These are phyloP conservation scores for Solenopsis invicta DNA, from an alignment of 1,140 invertebrate species.

Conservation along the genomic window DNA sequence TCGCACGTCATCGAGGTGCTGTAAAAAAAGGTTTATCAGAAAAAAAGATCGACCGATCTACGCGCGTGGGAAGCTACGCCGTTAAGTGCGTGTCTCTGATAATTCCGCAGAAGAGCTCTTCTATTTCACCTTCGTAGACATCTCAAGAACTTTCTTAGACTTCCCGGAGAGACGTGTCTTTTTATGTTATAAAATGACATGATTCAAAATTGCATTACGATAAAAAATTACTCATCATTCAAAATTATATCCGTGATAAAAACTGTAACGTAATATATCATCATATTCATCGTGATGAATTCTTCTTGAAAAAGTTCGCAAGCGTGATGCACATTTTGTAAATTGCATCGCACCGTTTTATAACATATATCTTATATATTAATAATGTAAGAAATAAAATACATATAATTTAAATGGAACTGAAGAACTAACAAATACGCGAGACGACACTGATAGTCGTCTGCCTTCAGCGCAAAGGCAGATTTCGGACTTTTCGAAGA, in stretches of 20 bases:
- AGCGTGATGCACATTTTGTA: no score
- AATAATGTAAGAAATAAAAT: no score
- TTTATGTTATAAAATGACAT: no score
- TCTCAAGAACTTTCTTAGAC: slow-evolving; percentile 1
- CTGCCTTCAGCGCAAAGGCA: slow-evolving; percentile 14
- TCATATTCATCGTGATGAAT: no score
- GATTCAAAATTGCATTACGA: no score
- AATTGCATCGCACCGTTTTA: no score
- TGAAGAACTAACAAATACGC: background rate
- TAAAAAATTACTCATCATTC: no score
- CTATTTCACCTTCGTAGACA: background rate
- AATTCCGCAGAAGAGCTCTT: background rate
- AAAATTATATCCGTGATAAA: no score
- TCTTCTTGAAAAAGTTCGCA: no score
- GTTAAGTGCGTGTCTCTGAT: slow-evolving; percentile 26
- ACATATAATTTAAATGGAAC: no score
- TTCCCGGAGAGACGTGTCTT: background rate
- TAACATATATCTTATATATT: no score
- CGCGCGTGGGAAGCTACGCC: slow-evolving; percentile 61
- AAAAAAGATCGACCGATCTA: slow-evolving; percentile 59
- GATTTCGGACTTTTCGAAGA: slow-evolving; percentile 31
- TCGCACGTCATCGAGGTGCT: slow-evolving; percentile 38
- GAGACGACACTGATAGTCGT: slow-evolving; percentile 36
- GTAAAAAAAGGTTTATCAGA: slow-evolving; percentile 53
- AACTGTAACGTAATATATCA: no score